phyloP scores from a whole-genome alignment of 2,113 vertebrate species.

The Sphyrna mokarran region DNA sequence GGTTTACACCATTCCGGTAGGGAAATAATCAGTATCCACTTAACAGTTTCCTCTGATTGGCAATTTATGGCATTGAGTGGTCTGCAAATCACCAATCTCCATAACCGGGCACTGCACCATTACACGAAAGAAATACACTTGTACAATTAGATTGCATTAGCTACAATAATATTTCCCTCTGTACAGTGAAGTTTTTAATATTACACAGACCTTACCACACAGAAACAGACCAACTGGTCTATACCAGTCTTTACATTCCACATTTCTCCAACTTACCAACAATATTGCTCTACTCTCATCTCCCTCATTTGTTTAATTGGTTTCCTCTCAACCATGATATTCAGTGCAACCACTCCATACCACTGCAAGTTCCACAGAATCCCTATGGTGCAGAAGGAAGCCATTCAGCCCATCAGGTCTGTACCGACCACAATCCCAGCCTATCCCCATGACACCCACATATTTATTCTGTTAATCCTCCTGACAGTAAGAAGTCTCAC shows the following conservation, averaged over 20 bases:
- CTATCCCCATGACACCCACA: too few relatives aligned
- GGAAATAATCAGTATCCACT: neutral
- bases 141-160: neutral
- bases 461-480: too few relatives aligned
- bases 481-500: too few relatives aligned
- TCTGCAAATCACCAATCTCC: neutral
- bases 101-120: neutral
- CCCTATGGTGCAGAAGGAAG: too few relatives aligned
- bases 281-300: too few relatives aligned
- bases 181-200: neutral
- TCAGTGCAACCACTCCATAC: too few relatives aligned
- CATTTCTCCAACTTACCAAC: too few relatives aligned
- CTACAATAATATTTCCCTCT: neutral
- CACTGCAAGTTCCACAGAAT: too few relatives aligned
- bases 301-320: neutral
- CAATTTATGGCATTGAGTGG: neutral
- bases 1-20: neutral
- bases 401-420: too few relatives aligned
- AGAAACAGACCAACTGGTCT: neutral
- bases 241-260: neutral
- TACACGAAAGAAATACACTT: neutral
- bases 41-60: neutral
- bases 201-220: neutral
- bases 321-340: neutral
- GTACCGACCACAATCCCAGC: too few relatives aligned